Evolutionary conservation across 1,140 invertebrate genomes (phyloP).

Genomic region (Riptortus pedestris): DNA sequence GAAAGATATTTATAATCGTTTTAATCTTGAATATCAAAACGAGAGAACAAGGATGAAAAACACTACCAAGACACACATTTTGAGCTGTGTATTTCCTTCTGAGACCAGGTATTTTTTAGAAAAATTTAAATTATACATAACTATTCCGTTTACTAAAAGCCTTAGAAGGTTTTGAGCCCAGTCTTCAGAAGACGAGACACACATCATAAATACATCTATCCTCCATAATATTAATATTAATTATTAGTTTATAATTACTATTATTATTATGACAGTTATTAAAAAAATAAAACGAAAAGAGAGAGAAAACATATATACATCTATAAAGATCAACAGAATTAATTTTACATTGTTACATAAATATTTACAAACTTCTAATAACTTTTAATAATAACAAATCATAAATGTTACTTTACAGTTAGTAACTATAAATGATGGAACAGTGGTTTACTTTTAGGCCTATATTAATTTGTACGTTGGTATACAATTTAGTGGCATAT

Average conservation of each 20-base stretch:
- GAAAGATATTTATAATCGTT: slow-evolving; percentile 19
- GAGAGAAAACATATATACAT: slow-evolving; percentile 11
- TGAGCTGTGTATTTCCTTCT: slow-evolving; percentile 9
- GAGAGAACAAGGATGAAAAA: slow-evolving; percentile 13
- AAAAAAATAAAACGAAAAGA: slow-evolving; percentile 17
- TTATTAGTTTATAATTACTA: slow-evolving; percentile 25
- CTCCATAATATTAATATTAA: slow-evolving; percentile 26
- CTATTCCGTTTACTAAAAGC: background rate
- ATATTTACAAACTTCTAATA: slow-evolving; percentile 19
- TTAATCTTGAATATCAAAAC: slow-evolving; percentile 8
- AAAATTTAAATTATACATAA: background rate
- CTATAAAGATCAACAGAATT: slow-evolving; percentile 17
- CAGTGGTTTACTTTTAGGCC: slow-evolving; percentile 27
- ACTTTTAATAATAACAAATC: background rate
- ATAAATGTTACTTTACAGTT: slow-evolving; percentile 13
- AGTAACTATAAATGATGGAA: slow-evolving; percentile 2
- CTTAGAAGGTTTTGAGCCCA: background rate
- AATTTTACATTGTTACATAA: slow-evolving; percentile 23
- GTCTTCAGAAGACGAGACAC: background rate
- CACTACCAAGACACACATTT: slow-evolving; percentile 14
- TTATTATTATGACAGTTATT: slow-evolving; percentile 22
- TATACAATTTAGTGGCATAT: background rate
- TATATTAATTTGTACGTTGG: slow-evolving; percentile 31
- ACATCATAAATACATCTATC: slow-evolving; percentile 16
- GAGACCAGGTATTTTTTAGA: slow-evolving; percentile 4